These are phyloP conservation scores for Stenolophus ochropezus DNA, from an alignment of 2,888 invertebrate species.

Conservation along the genomic window DNA sequence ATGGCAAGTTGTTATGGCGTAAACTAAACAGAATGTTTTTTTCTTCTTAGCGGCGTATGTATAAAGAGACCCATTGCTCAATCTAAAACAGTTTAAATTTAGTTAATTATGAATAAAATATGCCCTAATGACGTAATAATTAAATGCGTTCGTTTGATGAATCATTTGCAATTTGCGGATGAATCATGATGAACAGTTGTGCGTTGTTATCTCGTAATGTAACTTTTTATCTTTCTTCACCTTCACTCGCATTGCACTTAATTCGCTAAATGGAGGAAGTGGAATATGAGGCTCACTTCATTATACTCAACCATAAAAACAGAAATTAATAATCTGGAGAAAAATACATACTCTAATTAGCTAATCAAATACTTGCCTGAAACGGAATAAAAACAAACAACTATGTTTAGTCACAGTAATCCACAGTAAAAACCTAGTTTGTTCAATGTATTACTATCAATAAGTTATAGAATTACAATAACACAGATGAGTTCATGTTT, in stretches of 20 bases:
- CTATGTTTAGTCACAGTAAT: no score
- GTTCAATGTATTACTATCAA: no score
- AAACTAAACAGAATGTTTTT: background rate
- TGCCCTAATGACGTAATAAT: constrained; percentile 33
- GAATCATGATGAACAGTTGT: constrained; percentile 34
- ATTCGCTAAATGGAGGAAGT: constrained; percentile 18
- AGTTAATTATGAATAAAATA: constrained; percentile 40
- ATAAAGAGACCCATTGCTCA: constrained; percentile 5
- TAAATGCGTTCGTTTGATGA: constrained; percentile 29
- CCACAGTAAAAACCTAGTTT: no score
- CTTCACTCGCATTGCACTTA: constrained; percentile 30
- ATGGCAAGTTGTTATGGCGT: background rate
- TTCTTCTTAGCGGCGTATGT: background rate
- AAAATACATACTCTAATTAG: background rate
- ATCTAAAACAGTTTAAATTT: constrained; percentile 13
- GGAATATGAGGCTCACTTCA: background rate
- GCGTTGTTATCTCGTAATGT: constrained; percentile 30
- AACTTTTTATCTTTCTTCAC: constrained; percentile 34
- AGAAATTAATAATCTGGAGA: no score
- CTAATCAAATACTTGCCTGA: no score
- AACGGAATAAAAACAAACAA: no score
- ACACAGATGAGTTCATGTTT: no score
- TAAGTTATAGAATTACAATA: no score
- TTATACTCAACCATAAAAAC: no score
- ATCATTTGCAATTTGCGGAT: constrained; percentile 31